Evolutionary conservation across 2,888 invertebrate genomes (phyloP).

Genomic region (Drosophila leonis): DNA sequence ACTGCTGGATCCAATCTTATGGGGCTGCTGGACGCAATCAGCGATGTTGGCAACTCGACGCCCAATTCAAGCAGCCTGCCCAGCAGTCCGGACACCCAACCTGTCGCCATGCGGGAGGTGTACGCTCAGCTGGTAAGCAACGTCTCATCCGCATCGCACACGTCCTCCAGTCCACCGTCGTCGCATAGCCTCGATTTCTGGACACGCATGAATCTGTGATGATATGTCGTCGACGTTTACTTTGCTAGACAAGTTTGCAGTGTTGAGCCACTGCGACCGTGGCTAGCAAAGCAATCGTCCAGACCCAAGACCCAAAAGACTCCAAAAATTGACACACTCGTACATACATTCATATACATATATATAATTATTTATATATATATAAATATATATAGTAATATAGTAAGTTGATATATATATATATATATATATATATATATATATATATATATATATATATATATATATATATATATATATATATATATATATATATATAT

Average conservation of each 20-base stretch:
- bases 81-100: constrained; percentile 5
- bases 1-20: background rate
- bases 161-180: constrained; percentile 34
- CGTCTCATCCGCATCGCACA: constrained; percentile 15
- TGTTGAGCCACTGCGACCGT: background rate
- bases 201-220: constrained; percentile 60
- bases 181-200: constrained; percentile 60
- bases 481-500: background rate
- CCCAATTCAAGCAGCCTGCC: constrained; percentile 34
- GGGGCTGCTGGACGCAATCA: constrained; percentile 22
- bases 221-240: background rate
- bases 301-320: too few relatives aligned
- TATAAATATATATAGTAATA: background rate
- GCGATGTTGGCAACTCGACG: constrained; percentile 30
- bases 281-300: constrained; percentile 13
- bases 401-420: too few relatives aligned
- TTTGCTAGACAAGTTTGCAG: constrained; percentile 12
- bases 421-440: background rate
- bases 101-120: constrained; percentile 9
- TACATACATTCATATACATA: background rate
- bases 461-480: background rate
- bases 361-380: background rate
- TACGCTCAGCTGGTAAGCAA: constrained; percentile 18
- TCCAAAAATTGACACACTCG: too few relatives aligned
- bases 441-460: background rate